phyloP scores from a whole-genome alignment of 2,888 invertebrate species.

The Choristoneura rosaceana region DNA sequence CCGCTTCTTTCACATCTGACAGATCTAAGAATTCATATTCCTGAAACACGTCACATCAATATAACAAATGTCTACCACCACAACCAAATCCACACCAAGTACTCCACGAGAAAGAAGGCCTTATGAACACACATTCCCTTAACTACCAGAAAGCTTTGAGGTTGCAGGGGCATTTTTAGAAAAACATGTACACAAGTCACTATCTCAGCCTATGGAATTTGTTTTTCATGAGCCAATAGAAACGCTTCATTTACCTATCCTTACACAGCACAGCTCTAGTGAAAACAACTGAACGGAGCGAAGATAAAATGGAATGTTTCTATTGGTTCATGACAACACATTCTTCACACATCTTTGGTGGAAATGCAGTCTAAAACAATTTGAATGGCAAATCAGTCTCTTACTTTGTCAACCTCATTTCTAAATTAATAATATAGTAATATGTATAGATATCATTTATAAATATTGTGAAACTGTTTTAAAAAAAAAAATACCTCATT shows the following conservation, averaged over 20 bases:
- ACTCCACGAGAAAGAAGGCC: slow-evolving; percentile 17
- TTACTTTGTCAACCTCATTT: slow-evolving; percentile 9
- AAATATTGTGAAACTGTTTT: too few relatives aligned
- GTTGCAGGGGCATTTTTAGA: slow-evolving; percentile 20
- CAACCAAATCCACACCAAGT: slow-evolving; percentile 24
- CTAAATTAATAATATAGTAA: background rate
- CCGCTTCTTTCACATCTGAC: slow-evolving; percentile 89
- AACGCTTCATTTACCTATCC: too few relatives aligned
- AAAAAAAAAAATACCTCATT: too few relatives aligned
- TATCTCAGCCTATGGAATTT: background rate
- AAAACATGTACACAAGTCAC: background rate
- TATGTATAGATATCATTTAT: too few relatives aligned
- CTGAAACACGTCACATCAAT: slow-evolving; percentile 76
- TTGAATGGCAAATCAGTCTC: background rate
- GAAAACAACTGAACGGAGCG: too few relatives aligned
- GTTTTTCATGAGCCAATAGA: too few relatives aligned
- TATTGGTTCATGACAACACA: too few relatives aligned
- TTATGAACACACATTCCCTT: slow-evolving; percentile 40
- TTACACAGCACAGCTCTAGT: too few relatives aligned
- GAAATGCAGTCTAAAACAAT: background rate
- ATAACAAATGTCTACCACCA: slow-evolving; percentile 50
- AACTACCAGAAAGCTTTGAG: slow-evolving; percentile 37
- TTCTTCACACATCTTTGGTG: too few relatives aligned
- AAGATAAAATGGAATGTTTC: too few relatives aligned
- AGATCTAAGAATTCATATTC: slow-evolving; percentile 91